phyloP scores from a whole-genome alignment of 2,797 vertebrate species.

The Novumbra hubbsi region DNA sequence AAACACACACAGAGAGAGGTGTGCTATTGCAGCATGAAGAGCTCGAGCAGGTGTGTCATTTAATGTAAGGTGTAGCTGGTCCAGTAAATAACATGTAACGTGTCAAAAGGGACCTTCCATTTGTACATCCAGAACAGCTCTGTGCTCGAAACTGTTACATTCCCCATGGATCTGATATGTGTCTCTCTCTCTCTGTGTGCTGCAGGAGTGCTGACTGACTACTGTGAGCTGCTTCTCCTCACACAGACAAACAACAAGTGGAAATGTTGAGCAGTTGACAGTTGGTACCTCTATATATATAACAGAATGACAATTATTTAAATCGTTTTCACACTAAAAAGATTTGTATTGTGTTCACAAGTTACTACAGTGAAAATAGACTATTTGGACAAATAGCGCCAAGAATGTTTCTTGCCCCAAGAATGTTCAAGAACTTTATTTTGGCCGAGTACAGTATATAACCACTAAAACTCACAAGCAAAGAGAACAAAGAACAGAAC shows the following conservation, averaged over 20 bases:
- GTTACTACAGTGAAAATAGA: not conserved
- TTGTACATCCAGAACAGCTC: constrained; percentile 46
- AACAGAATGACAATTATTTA: not conserved
- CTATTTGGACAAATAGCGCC: not conserved
- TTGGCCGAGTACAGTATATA: not conserved
- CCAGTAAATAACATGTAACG: constrained; percentile 50
- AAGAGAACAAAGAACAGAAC: constrained; percentile 37
- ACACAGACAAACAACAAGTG: not conserved
- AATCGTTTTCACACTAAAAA: not conserved
- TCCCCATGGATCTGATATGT: constrained; percentile 57
- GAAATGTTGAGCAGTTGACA: not conserved
- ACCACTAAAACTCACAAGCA: constrained; percentile 4
- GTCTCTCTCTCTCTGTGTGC: constrained; percentile 6
- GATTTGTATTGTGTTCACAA: not conserved
- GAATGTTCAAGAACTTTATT: not conserved
- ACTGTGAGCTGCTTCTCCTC: too few species aligned
- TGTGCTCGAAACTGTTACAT: constrained; percentile 59
- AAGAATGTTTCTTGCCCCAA: not conserved
- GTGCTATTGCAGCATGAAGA: not conserved
- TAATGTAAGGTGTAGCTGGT: not conserved
- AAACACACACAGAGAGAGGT: not conserved
- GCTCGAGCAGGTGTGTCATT: not conserved
- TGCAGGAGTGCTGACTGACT: too few species aligned
- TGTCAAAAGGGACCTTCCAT: constrained; percentile 33
- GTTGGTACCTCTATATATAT: not conserved